Conservation (phyloP, 2,888 invertebrate species). For the Cynaeus angustus region DNA sequence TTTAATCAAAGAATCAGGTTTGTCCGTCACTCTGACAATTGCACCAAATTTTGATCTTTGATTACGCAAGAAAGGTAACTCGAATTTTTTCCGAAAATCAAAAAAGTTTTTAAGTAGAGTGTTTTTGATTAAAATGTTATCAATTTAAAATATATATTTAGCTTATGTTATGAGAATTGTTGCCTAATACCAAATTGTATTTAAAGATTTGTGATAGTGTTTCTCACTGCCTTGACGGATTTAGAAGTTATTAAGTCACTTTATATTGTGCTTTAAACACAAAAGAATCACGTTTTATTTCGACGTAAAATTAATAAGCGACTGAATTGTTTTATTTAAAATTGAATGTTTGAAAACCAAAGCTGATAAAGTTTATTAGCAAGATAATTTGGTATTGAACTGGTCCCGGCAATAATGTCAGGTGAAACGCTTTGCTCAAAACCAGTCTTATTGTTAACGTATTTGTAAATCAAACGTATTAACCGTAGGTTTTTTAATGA, state of each 20-base stretch:
- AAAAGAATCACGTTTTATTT: slow-evolving; percentile 24
- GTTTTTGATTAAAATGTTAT: slow-evolving; percentile 39
- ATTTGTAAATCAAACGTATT: slow-evolving; percentile 27
- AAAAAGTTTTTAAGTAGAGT: slow-evolving; percentile 37
- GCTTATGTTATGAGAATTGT: slow-evolving; percentile 30
- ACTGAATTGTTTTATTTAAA: slow-evolving; percentile 29
- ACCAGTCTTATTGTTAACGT: slow-evolving; percentile 37
- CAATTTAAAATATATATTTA: slow-evolving; percentile 31
- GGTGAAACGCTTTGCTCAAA: slow-evolving; percentile 37
- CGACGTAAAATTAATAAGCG: slow-evolving; percentile 1
- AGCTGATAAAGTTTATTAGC: slow-evolving; percentile 23
- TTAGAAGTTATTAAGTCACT: slow-evolving; percentile 29
- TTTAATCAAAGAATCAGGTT: slow-evolving; percentile 96
- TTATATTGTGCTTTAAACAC: slow-evolving; percentile 14
- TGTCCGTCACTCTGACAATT: slow-evolving; percentile 90
- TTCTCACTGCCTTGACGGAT: slow-evolving; percentile 47
- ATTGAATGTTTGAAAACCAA: slow-evolving; percentile 25
- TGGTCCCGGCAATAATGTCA: slow-evolving; percentile 24
- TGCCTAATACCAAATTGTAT: slow-evolving; percentile 48
- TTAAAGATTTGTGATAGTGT: slow-evolving; percentile 47
- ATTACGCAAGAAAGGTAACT: slow-evolving; percentile 49
- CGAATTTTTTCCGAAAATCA: slow-evolving; percentile 37
- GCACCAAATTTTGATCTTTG: slow-evolving; percentile 76
- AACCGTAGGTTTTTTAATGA: slow-evolving; percentile 18
- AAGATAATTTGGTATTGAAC: slow-evolving; percentile 22